phyloP scores from a whole-genome alignment of 2,888 invertebrate genomes.

The Phortica okadai region DNA sequence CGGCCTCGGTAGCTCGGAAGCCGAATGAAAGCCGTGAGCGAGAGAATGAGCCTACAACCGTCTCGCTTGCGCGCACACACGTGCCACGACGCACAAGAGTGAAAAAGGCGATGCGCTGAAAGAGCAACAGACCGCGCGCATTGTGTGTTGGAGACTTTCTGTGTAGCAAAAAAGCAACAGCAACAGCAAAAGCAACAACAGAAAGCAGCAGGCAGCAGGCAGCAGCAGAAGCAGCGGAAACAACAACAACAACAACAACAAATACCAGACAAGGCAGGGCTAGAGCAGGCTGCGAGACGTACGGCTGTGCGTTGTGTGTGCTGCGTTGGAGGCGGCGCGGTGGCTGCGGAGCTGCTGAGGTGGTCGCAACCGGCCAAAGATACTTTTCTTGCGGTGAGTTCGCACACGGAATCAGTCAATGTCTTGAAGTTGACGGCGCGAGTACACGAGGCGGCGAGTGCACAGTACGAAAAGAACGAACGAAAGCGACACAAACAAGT shows the following conservation, averaged over 20 bases:
- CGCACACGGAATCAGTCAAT: slow-evolving; percentile 72
- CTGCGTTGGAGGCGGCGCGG: slow-evolving; percentile 33
- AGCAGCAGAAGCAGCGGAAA: not conserved
- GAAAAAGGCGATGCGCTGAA: slow-evolving; percentile 34
- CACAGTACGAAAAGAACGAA: slow-evolving; percentile 36
- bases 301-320: not conserved
- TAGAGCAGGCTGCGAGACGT: slow-evolving; percentile 23
- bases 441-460: slow-evolving; percentile 68
- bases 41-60: slow-evolving; percentile 41
- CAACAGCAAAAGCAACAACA: not conserved
- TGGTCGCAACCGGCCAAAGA: slow-evolving; percentile 45
- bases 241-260: not conserved
- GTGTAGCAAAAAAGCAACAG: not conserved
- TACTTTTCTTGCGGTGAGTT: slow-evolving; percentile 71
- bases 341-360: slow-evolving; percentile 34
- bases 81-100: slow-evolving; percentile 34
- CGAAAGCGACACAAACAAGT: slow-evolving; percentile 34
- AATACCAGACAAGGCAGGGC: not conserved
- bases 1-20: slow-evolving; percentile 43
- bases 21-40: slow-evolving; percentile 38
- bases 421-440: slow-evolving; percentile 73
- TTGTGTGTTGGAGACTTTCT: slow-evolving; percentile 45
- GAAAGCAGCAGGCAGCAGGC: slow-evolving; percentile 9
- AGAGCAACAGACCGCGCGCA: not conserved
- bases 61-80: slow-evolving; percentile 46